Base-by-base conservation (phyloP, 2,113 vertebrate species). In the Bubo scandiacus region DNA sequence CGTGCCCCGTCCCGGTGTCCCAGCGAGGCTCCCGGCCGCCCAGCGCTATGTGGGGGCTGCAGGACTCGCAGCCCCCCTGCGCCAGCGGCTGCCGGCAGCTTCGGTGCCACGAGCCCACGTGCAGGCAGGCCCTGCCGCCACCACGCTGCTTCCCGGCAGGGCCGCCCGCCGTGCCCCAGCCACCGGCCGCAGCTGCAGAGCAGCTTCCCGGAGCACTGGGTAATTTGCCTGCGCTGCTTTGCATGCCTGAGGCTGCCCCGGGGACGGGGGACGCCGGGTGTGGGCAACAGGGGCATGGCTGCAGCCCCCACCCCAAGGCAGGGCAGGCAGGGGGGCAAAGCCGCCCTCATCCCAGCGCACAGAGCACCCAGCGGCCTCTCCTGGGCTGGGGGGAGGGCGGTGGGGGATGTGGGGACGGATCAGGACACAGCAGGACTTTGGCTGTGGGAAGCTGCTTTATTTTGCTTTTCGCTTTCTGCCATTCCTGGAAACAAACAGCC, bases 401-500 rank as follows among this genome's bases (percentile, higher is more conserved):
- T n/a, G 45, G 70, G n/a, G 63, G 32, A 14, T 32, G 52, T 38
- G 52, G 32, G 70, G 42, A 67, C 15, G 29, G 30, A 93, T 23
- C 66, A 29, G 49, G 45, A 52, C 42, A 10, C 19, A 3, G 62
- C 58, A n/a, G 19, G 61, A 84, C 42, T 66, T 78, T 2, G 10
- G 86, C 57, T 43, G 6, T 42, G 47, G 65, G 51, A 45, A 87
- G 32, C 27, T 54, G 81, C 57, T 75, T 93, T 88, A 81, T 32
- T 93, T 82, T 72, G 58, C 68, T 92, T 79, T 88, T 38, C n/a
- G 10, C 5, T 25, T 89, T 59, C 90, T 90, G 79, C 49, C 51
- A 2, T 97, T 98, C 81, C 97, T 88, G 95, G 96, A 98, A 98
- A 58, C 52, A 21, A 90, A 66, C 49, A 70, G 71, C n/a, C 70